phyloP scores from a whole-genome alignment of 2,113 vertebrate genomes.

The Leuciscus idus region DNA sequence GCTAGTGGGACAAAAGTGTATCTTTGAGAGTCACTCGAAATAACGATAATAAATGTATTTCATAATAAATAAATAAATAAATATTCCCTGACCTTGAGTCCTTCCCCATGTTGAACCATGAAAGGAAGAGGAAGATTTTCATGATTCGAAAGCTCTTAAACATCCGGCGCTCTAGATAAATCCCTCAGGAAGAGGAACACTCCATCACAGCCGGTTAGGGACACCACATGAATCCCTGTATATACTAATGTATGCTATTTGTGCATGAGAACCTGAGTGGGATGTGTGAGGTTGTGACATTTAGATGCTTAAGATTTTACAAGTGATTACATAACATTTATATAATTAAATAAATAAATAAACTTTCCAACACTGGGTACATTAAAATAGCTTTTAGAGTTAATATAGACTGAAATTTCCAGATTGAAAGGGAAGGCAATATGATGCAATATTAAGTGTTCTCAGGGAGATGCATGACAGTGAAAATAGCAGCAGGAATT shows the following conservation, averaged over 20 bases:
- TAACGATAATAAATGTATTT: neutral
- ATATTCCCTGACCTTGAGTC: constrained; percentile 30
- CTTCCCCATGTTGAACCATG: neutral
- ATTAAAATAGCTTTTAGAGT: neutral
- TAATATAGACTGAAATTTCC: neutral
- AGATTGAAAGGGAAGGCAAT: neutral
- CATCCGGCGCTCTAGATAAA: constrained; percentile 22
- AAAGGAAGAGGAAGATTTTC: constrained; percentile 40
- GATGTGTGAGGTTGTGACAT: constrained; percentile 11
- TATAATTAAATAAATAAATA: neutral
- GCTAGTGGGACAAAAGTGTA: too few species aligned
- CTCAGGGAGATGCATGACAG: neutral
- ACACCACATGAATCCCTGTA: neutral
- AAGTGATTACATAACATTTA: neutral
- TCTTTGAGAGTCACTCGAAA: neutral
- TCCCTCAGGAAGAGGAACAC: constrained; percentile 51
- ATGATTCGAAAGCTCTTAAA: constrained; percentile 4
- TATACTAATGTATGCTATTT: neutral
- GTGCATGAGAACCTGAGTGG: constrained; percentile 11
- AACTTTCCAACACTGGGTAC: neutral
- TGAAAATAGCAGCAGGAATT: neutral
- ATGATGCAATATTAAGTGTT: neutral
- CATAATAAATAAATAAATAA: neutral
- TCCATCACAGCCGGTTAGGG: constrained; percentile 7
- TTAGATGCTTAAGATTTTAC: neutral